Evolutionary conservation across 35 echinoderm and acorn worm species (phyloP).

Genomic region (Stichopus chloronotus): DNA sequence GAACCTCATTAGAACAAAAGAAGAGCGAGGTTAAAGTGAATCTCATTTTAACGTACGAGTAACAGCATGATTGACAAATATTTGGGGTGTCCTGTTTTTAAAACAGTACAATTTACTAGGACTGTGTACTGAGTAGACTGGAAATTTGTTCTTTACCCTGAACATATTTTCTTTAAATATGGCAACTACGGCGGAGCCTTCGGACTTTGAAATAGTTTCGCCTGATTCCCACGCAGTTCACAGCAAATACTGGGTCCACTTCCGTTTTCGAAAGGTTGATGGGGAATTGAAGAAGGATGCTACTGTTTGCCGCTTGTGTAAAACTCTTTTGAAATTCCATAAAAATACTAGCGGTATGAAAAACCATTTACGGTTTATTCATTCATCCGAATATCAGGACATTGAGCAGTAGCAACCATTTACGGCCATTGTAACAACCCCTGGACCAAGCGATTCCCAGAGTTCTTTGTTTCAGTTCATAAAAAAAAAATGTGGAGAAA

Average conservation of each 20-base stretch:
- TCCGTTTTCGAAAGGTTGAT: background rate
- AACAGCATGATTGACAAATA: no score
- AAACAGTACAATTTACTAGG: background rate
- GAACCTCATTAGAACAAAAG: no score
- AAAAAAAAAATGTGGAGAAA: background rate
- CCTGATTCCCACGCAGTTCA: background rate
- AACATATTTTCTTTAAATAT: background rate
- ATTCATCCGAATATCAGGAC: background rate
- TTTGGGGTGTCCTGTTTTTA: background rate
- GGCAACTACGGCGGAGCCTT: background rate
- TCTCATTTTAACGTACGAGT: no score
- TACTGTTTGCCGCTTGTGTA: slow-evolving; percentile 12
- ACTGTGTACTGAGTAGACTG: background rate
- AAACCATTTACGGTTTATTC: slow-evolving; percentile 23
- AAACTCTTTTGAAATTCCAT: background rate
- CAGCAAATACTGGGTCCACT: slow-evolving; percentile 3
- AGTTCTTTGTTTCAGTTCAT: background rate
- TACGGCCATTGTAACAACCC: background rate
- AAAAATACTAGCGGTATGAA: slow-evolving; percentile 21
- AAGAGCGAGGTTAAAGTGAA: no score
- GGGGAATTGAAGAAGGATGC: background rate
- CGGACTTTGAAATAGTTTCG: slow-evolving; percentile 30
- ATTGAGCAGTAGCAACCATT: background rate
- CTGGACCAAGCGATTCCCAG: background rate
- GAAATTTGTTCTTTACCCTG: slow-evolving; percentile 34